phyloP scores from a whole-genome alignment of 2,888 invertebrate species.

The Caenorhabditis parvicauda region DNA sequence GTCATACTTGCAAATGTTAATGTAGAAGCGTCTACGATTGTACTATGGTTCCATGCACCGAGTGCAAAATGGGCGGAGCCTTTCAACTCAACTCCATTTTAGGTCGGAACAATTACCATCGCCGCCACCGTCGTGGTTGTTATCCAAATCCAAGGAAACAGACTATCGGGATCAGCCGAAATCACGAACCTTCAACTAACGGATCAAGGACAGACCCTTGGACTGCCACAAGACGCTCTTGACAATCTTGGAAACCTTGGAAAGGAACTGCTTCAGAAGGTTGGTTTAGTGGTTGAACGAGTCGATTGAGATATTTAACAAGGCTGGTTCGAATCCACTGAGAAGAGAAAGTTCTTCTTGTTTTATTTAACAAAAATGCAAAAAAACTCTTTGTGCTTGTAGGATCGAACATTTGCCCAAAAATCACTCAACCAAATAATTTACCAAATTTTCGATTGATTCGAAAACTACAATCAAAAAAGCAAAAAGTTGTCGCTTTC shows the following conservation, averaged over 20 bases:
- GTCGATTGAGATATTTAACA: no score
- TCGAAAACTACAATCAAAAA: not conserved
- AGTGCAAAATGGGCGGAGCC: not conserved
- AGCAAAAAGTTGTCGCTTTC: no score
- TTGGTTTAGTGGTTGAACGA: no score
- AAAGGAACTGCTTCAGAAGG: conserved; percentile 56
- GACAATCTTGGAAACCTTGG: conserved; percentile 60
- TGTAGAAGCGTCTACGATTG: no score
- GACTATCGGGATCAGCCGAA: conserved; percentile 44
- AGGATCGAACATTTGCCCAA: no score
- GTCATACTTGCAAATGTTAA: no score
- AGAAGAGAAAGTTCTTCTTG: no score
- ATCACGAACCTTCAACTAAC: conserved; percentile 45
- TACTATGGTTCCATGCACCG: no score
- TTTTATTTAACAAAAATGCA: no score
- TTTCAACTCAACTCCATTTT: conserved; percentile 1
- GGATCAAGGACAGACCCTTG: conserved; percentile 35
- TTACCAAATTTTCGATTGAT: not conserved
- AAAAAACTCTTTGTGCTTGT: no score
- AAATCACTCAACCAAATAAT: no score
- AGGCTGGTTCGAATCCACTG: no score
- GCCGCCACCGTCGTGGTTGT: conserved; percentile 43
- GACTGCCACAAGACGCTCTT: conserved; percentile 57
- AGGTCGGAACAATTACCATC: conserved; percentile 53
- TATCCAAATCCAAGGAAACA: conserved; percentile 32